Percentiles rank a stretch among this genome's conserved stretches.
These are phyloP conservation scores for Epicampocera succincta DNA, from an alignment of 2,888 invertebrate species.

Conservation along the genomic window DNA sequence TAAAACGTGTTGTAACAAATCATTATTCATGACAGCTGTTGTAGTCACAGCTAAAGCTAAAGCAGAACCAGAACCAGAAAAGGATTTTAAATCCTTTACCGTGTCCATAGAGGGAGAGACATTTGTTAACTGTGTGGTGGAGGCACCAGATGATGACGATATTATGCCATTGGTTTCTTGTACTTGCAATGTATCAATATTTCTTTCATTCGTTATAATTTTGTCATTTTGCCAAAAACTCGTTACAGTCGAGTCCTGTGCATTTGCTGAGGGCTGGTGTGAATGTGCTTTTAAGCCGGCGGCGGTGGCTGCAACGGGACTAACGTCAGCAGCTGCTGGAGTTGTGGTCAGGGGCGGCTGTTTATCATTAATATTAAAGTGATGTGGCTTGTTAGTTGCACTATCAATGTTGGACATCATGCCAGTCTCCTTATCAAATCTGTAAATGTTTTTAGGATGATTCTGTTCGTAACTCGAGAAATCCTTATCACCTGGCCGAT, in stretches of 20 bases:
- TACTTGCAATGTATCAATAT: constrained; percentile 61
- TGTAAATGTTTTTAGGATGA: constrained; percentile 79
- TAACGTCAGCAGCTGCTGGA: neutral
- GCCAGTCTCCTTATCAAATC: constrained; percentile 71
- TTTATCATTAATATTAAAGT: neutral
- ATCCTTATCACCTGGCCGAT: constrained; percentile 54
- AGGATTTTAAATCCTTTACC: constrained; percentile 24
- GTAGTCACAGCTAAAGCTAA: constrained; percentile 20
- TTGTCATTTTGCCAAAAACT: constrained; percentile 71
- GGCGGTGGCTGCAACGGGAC: neutral
- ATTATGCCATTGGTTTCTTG: constrained; percentile 60
- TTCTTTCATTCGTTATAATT: constrained; percentile 62
- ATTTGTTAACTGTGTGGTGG: constrained; percentile 3
- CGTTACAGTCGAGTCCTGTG: constrained; percentile 69
- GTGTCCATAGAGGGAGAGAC: constrained; percentile 11
- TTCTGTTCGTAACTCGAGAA: constrained; percentile 77
- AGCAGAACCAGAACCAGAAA: constrained; percentile 10
- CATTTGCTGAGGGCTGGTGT: constrained; percentile 44
- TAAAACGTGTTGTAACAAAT: constrained; percentile 45
- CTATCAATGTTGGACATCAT: constrained; percentile 52
- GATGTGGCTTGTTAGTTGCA: constrained; percentile 26
- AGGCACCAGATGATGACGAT: constrained; percentile 1
- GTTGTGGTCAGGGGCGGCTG: neutral
- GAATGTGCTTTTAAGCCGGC: neutral
- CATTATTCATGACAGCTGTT: constrained; percentile 46